Evolutionary conservation across 2,888 invertebrate species (phyloP).

Genomic region (Acrobasis suavella): DNA sequence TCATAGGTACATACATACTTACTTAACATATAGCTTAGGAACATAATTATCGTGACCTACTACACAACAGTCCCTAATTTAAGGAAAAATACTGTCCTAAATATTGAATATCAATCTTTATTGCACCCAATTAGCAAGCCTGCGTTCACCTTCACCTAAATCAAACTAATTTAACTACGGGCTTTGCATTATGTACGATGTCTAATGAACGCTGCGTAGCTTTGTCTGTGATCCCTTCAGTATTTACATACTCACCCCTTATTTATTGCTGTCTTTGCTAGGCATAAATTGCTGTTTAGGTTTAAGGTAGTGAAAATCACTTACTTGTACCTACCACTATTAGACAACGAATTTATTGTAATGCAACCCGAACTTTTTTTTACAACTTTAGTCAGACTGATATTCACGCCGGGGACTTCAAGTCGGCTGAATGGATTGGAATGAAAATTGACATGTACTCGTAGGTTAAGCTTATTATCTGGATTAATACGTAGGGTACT

Average conservation of each 20-base stretch:
- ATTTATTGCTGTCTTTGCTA: slow-evolving; percentile 5
- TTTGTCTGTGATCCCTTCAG: slow-evolving; percentile 8
- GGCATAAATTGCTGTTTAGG: not conserved
- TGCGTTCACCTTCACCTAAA: slow-evolving; percentile 7
- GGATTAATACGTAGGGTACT: too few species aligned
- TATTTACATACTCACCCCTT: slow-evolving; percentile 6
- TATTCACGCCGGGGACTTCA: too few species aligned
- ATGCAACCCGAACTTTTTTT: too few species aligned
- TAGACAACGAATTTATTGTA: too few species aligned
- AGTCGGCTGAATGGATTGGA: too few species aligned
- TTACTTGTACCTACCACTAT: not conserved
- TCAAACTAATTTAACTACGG: slow-evolving; percentile 10
- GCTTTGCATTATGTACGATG: slow-evolving; percentile 3
- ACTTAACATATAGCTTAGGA: too few species aligned
- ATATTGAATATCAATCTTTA: not conserved
- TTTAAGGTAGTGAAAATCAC: not conserved
- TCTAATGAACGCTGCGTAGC: slow-evolving; percentile 4
- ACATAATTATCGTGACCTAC: not conserved
- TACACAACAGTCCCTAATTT: not conserved
- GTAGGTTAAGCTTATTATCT: too few species aligned
- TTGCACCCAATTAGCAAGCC: slow-evolving; percentile 4
- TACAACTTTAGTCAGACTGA: too few species aligned
- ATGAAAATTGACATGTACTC: too few species aligned
- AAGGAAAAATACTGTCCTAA: not conserved
- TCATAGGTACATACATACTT: too few species aligned